A percentile compares a stretch with the other conserved stretches of the same genome.
Conservation (phyloP, 2,888 invertebrate species). For the Zygothrica quintamaculata region DNA sequence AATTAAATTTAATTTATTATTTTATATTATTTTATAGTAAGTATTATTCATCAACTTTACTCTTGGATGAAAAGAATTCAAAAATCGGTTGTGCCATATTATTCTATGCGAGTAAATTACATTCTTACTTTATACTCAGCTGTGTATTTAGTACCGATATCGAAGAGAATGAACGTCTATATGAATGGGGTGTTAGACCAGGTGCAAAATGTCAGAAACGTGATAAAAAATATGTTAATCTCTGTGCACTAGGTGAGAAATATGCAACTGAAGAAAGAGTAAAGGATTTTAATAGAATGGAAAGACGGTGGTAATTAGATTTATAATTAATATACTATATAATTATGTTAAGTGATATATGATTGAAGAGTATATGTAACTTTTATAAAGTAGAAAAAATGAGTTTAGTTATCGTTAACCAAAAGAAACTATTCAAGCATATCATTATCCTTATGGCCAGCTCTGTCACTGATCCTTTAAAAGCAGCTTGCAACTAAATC, state of each 20-base stretch:
- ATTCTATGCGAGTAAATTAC: background rate
- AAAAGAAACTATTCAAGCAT: conserved; percentile 36
- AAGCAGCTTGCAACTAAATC: conserved; percentile 38
- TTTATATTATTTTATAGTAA: conserved; percentile 9
- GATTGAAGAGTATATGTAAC: too few relatives aligned
- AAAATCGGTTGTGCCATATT: conserved; percentile 41
- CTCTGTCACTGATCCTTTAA: conserved; percentile 37
- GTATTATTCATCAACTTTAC: conserved; percentile 6
- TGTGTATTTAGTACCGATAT: conserved; percentile 42
- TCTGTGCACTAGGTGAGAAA: conserved; percentile 28
- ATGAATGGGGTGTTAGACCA: conserved; percentile 24
- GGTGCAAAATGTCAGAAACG: conserved; percentile 19
- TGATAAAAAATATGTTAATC: conserved; percentile 28
- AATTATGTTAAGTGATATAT: too few relatives aligned
- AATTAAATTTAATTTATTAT: background rate
- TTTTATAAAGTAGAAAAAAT: conserved; percentile 4
- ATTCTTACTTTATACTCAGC: conserved; percentile 15
- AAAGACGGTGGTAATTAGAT: background rate
- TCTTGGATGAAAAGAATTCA: conserved; percentile 42
- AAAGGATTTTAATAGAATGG: background rate
- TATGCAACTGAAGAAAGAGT: conserved; percentile 4
- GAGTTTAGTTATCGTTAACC: conserved; percentile 10
- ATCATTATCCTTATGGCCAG: conserved; percentile 14
- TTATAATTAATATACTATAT: too few relatives aligned
- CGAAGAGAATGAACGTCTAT: too few relatives aligned